Base-by-base conservation (phyloP, 2,888 invertebrate species). In the Zelleria hepariella region DNA sequence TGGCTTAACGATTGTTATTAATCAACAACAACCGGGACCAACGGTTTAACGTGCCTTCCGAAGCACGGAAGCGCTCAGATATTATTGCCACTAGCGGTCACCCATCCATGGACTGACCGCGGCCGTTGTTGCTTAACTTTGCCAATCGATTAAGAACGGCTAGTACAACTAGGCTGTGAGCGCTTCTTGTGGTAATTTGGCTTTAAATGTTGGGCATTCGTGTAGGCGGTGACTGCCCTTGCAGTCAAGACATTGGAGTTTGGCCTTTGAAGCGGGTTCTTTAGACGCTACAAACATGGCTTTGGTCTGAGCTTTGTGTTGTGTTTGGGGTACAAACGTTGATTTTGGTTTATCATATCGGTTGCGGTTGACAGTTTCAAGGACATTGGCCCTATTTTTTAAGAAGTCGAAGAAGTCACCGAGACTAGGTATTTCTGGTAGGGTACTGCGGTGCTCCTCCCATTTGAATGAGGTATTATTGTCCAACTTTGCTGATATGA, bases 301-400 rank as follows among this genome's bases (percentile, higher is more conserved):
- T 18, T 7, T 49, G 7, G 7, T 18, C 18, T 18, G 49, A n/a
- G 20, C 2, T 20, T 20, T 49, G 2, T 21, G 20, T 49, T 7
- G 18, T n/a, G 20, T 2, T 8, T 10, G 4, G 23, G n/a, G 53
- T 7, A 7, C 15, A n/a, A 23, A 7, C 6, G 8, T 53, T 8
- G 18, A 24, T 23, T 53, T 53, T 23, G 0, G 53, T 2, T 10
- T 15, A 15, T 53, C 15, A 24, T 8, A 1, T 53, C 15, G 7
- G 25, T 8, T 24, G 8, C 25, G 53, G 8, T 53, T 20, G 1
- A 59, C 25, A 26, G 56, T 56, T 32, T 59, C 59, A 20, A 59
- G 42, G 24, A 59, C 52, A 42, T 59, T 52, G 8, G 59, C 49
- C 23, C 59, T 51, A 47, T 25, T 24, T 32, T 49, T 59, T 8